phyloP scores from a whole-genome alignment of 2,113 vertebrate genomes.

The Vombatus ursinus region DNA sequence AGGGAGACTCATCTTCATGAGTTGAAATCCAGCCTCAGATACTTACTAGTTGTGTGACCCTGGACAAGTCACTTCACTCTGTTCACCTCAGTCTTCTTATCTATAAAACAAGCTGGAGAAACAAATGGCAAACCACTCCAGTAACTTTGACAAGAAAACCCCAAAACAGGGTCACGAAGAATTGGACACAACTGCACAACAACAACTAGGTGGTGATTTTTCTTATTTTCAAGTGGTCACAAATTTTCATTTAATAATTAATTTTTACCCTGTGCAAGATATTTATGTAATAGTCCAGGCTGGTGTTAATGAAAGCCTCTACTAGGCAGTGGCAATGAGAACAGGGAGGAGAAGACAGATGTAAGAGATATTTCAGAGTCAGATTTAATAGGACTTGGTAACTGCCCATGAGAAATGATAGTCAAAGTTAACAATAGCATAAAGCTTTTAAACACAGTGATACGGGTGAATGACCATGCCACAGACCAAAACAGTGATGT shows the following conservation, averaged over 20 bases:
- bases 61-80: background rate
- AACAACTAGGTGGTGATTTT: background rate
- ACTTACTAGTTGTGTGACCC: background rate
- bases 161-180: background rate
- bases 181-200: background rate
- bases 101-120: background rate
- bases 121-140: background rate
- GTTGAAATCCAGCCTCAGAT: background rate
- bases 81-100: background rate
- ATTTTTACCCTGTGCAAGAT: background rate
- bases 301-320: background rate
- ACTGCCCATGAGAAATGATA: background rate
- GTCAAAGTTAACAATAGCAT: background rate
- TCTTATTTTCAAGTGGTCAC: background rate
- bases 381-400: background rate
- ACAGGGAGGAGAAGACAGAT: background rate
- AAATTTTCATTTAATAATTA: background rate
- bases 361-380: background rate
- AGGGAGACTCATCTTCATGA: background rate
- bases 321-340: background rate
- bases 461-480: background rate
- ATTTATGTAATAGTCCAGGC: background rate
- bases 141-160: background rate
- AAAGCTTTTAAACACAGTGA: background rate
- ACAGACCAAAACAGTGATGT: background rate